Conservation (phyloP, 2,797 vertebrate genomes). For the Centropyge bicolor region DNA sequence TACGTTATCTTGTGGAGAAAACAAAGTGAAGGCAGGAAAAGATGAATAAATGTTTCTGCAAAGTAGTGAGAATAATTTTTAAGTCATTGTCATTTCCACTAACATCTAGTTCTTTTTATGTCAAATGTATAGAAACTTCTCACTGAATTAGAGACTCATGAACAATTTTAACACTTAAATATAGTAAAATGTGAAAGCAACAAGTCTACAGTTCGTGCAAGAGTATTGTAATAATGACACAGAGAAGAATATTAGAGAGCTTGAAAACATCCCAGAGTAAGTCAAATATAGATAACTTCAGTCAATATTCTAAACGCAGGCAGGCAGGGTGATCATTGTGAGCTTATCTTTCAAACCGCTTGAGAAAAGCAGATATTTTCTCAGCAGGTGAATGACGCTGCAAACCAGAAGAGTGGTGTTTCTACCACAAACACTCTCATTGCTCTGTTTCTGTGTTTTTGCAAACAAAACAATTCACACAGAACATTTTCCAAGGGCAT, state of each 20-base stretch:
- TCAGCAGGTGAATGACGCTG: not conserved
- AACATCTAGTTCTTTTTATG: not conserved
- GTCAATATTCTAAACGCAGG: slow-evolving; percentile 15
- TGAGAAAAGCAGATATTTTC: slow-evolving; percentile 21
- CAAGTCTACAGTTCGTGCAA: not conserved
- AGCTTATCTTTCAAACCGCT: slow-evolving; percentile 34
- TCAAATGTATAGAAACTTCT: not conserved
- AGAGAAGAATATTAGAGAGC: not conserved
- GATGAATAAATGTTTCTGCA: not conserved
- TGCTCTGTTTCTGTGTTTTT: not conserved
- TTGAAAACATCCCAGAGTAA: not conserved
- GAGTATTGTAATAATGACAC: no score
- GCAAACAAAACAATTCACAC: not conserved
- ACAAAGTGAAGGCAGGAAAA: not conserved
- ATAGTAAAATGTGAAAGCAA: not conserved
- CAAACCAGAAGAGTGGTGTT: not conserved
- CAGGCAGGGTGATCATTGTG: slow-evolving; percentile 1
- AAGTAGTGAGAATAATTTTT: not conserved
- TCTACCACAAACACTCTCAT: slow-evolving; percentile 1
- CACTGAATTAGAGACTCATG: not conserved
- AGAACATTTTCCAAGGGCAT: not conserved
- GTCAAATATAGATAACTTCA: slow-evolving; percentile 29
- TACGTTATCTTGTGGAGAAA: not conserved
- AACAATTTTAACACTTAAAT: not conserved
- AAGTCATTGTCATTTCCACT: not conserved